These are phyloP conservation scores for Alcedo quadribrachys DNA, from an alignment of 2,797 vertebrate species.

Conservation along the genomic window DNA sequence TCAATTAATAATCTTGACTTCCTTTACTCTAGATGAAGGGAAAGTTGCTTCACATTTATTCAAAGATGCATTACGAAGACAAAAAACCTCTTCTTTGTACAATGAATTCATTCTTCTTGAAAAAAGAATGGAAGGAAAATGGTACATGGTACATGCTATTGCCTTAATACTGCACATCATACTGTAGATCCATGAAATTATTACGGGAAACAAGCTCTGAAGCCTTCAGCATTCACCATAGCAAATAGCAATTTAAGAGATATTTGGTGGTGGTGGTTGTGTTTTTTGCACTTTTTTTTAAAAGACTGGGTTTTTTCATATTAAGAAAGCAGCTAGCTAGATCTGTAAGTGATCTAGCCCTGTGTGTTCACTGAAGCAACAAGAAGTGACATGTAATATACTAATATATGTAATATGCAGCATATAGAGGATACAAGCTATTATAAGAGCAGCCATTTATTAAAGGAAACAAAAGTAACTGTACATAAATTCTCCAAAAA, in stretches of 20 bases:
- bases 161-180: not conserved
- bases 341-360: not conserved
- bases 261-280: not conserved
- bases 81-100: not conserved
- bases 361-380: not conserved
- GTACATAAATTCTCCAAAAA: not conserved
- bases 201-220: not conserved
- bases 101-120: not conserved
- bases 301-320: rapidly evolving
- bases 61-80: not conserved
- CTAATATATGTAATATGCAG: too few species aligned
- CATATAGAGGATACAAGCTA: not conserved
- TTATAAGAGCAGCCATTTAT: not conserved
- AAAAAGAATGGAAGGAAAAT: not conserved
- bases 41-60: not conserved
- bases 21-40: not conserved
- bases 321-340: not conserved
- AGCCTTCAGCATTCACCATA: not conserved
- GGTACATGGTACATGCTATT: not conserved
- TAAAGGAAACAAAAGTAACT: not conserved
- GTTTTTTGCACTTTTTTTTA: too few species aligned
- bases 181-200: not conserved
- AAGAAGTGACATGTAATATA: not conserved
- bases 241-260: not conserved
- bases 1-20: not conserved